Conservation (phyloP, 1,140 invertebrate genomes). For the Zophobas morio region DNA sequence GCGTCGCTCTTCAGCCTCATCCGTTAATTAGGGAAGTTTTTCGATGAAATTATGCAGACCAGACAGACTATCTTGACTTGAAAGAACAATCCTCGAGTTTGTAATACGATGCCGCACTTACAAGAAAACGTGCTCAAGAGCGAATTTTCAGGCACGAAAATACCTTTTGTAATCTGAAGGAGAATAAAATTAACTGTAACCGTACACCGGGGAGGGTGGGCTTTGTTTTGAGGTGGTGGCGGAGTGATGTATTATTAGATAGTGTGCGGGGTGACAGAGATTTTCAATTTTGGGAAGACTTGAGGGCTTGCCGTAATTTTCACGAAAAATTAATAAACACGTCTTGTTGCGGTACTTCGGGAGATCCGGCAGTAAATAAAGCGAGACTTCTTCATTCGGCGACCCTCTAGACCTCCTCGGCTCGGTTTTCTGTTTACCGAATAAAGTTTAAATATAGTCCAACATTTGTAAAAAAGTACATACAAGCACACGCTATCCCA, state of each 20-base stretch:
- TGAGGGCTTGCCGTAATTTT: no score
- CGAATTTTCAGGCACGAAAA: conserved; percentile 47
- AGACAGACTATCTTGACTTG: conserved; percentile 42
- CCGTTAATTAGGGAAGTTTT: conserved; percentile 21
- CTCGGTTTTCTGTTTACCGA: conserved; percentile 9
- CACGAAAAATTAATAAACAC: no score
- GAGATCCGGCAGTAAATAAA: no score
- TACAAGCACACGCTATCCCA: conserved; percentile 18
- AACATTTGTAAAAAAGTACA: conserved; percentile 28
- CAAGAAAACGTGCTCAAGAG: conserved; percentile 49
- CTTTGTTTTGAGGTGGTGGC: no score
- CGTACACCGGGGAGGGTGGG: conserved; percentile 16
- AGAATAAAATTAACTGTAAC: conserved; percentile 46
- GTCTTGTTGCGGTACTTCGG: no score
- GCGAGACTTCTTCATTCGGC: no score
- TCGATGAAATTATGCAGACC: conserved; percentile 37
- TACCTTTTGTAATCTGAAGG: conserved; percentile 44
- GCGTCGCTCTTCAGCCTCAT: no score
- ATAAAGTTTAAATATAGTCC: conserved; percentile 18
- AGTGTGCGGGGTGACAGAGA: no score
- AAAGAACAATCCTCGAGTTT: conserved; percentile 43
- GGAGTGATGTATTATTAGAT: no score
- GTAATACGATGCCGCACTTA: conserved; percentile 50
- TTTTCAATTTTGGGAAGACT: no score
- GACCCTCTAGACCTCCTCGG: no score